These are phyloP conservation scores for Homalodisca vitripennis DNA, from an alignment of 1,140 invertebrate genomes.

Conservation along the genomic window DNA sequence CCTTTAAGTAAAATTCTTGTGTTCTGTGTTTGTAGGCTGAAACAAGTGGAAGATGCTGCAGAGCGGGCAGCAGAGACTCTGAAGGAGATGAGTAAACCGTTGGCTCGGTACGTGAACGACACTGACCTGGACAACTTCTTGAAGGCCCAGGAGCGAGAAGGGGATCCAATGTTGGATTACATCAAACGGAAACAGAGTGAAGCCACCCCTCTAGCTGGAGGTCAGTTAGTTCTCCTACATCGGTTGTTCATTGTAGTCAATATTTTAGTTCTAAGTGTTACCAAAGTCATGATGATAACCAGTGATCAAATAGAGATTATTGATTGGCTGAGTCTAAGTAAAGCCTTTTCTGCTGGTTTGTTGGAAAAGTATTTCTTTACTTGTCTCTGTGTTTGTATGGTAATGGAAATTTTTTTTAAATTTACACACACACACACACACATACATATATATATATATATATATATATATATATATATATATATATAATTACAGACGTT, in stretches of 20 bases:
- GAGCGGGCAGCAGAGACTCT: conserved; percentile 66
- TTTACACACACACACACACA: no score
- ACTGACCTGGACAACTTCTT: conserved; percentile 78
- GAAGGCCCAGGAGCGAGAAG: conserved; percentile 73
- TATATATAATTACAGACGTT: no score
- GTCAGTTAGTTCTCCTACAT: conserved; percentile 24
- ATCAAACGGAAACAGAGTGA: conserved; percentile 72
- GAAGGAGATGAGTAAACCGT: conserved; percentile 86
- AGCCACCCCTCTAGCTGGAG: conserved; percentile 38
- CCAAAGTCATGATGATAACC: background rate
- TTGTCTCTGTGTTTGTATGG: no score
- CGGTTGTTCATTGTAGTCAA: no score
- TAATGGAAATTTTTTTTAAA: no score
- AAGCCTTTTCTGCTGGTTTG: background rate
- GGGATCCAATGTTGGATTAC: conserved; percentile 92
- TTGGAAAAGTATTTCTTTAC: background rate
- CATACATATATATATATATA: no score
- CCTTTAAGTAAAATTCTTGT: no score
- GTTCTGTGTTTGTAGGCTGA: conserved; percentile 60
- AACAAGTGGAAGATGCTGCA: conserved; percentile 74
- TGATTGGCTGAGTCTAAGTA: background rate
- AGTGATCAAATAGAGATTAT: background rate
- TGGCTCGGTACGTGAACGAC: conserved; percentile 88
- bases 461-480: no score
- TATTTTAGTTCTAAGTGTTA: no score